These are phyloP conservation scores for Coracopsis vasa DNA, from an alignment of 2,113 vertebrate genomes.

Conservation along the genomic window DNA sequence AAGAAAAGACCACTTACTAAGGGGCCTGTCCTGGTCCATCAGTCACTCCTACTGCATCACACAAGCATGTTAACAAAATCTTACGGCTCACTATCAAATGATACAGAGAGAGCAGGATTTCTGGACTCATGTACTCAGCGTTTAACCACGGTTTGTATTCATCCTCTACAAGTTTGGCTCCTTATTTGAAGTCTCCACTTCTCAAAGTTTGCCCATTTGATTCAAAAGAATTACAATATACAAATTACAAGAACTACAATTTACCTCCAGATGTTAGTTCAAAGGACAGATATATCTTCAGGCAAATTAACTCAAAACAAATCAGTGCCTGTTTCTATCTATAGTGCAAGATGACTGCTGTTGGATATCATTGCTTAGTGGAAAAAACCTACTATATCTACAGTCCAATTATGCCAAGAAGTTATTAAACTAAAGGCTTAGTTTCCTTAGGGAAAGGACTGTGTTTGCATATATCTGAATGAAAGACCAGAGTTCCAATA, in stretches of 20 bases:
- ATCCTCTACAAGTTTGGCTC: neutral
- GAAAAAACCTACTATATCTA: neutral
- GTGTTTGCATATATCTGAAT: neutral
- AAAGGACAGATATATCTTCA: neutral
- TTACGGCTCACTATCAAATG: neutral
- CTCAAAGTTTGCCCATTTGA: neutral
- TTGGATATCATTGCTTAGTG: neutral
- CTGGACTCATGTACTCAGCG: neutral
- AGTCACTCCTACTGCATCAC: neutral
- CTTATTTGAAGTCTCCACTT: neutral
- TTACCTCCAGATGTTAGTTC: neutral
- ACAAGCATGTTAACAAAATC: neutral
- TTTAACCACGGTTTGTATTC: neutral
- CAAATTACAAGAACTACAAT: neutral
- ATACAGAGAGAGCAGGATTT: neutral
- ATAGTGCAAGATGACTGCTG: neutral
- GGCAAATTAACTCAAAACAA: neutral
- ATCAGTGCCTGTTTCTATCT: neutral
- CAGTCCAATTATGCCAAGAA: neutral
- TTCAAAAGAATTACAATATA: neutral
- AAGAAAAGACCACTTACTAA: neutral
- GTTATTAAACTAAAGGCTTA: neutral
- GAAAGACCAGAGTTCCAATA: neutral
- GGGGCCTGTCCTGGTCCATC: neutral
- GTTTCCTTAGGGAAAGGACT: neutral